These are phyloP conservation scores for Nomada lathburiana DNA, from an alignment of 2,888 invertebrate genomes.

Conservation along the genomic window DNA sequence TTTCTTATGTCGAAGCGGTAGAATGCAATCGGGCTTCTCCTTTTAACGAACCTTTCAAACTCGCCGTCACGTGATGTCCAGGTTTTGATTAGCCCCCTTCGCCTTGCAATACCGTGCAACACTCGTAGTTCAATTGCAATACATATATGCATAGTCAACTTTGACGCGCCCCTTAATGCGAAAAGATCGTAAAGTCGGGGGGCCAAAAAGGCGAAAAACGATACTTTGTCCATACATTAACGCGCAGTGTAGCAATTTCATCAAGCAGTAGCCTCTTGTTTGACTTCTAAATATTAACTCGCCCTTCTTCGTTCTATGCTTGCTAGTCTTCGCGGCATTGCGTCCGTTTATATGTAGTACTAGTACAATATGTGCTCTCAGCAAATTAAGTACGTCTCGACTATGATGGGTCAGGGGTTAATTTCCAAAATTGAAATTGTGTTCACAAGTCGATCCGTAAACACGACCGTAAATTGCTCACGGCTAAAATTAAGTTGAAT, in stretches of 20 bases:
- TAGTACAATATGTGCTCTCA: too few relatives aligned
- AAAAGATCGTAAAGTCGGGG: too few relatives aligned
- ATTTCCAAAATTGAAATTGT: constrained; percentile 24
- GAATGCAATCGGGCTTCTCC: constrained; percentile 14
- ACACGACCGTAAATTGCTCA: background rate
- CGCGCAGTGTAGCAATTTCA: background rate
- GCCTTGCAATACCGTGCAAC: too few relatives aligned
- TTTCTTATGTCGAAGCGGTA: constrained; percentile 18
- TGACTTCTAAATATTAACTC: constrained; percentile 24
- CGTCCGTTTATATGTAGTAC: background rate
- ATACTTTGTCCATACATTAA: background rate
- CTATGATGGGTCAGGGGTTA: constrained; percentile 1
- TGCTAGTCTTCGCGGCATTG: background rate
- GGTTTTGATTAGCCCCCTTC: constrained; percentile 9
- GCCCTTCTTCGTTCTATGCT: background rate
- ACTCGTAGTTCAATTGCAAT: too few relatives aligned
- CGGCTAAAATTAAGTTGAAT: background rate
- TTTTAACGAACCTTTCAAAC: background rate
- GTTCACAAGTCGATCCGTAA: background rate
- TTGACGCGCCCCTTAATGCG: too few relatives aligned
- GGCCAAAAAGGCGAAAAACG: background rate
- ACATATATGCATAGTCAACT: too few relatives aligned
- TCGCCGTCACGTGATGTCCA: background rate
- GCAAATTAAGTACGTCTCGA: background rate
- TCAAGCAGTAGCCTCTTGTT: background rate